A percentile compares a stretch with the other conserved stretches of the same genome.
Evolutionary conservation across 1,140 invertebrate genomes (phyloP).

Genomic region (Glossosoma conforme): DNA sequence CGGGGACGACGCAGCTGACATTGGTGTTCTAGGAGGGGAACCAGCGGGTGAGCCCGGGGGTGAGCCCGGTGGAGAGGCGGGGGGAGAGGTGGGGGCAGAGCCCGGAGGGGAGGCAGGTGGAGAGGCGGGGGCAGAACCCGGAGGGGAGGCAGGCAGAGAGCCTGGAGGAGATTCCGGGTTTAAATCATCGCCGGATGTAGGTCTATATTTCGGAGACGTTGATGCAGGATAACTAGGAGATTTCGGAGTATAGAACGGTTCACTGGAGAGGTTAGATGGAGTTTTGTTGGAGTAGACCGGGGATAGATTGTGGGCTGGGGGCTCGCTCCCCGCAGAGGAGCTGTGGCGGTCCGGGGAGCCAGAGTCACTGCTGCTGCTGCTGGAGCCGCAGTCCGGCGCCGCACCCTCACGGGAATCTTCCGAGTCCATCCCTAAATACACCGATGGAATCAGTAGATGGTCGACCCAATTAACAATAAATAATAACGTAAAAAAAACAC

Average conservation of each 20-base stretch:
- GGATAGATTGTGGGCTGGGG: background rate
- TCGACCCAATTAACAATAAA: background rate
- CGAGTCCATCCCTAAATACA: slow-evolving; percentile 48
- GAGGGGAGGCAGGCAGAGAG: slow-evolving; percentile 6
- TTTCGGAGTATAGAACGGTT: slow-evolving; percentile 11
- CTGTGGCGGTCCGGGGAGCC: slow-evolving; percentile 33
- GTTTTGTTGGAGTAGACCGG: background rate
- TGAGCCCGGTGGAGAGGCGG: background rate
- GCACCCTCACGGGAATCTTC: slow-evolving; percentile 47
- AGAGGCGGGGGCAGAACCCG: background rate
- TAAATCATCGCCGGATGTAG: too few species aligned
- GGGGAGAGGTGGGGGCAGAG: background rate
- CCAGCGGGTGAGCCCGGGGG: background rate
- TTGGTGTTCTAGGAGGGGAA: slow-evolving; percentile 2
- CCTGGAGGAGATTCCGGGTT: slow-evolving; percentile 3
- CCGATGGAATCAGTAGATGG: background rate
- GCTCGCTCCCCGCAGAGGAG: slow-evolving; percentile 33
- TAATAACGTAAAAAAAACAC: slow-evolving; percentile 10
- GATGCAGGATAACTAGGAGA: slow-evolving; percentile 12
- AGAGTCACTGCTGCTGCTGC: slow-evolving; percentile 43
- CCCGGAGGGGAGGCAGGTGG: background rate
- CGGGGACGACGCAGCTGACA: background rate
- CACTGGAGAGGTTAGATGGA: background rate
- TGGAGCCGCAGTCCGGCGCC: slow-evolving; percentile 40
- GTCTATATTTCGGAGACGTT: too few species aligned